phyloP scores from a whole-genome alignment of 2,888 invertebrate genomes.

The Sphaerophoria rueppellii region DNA sequence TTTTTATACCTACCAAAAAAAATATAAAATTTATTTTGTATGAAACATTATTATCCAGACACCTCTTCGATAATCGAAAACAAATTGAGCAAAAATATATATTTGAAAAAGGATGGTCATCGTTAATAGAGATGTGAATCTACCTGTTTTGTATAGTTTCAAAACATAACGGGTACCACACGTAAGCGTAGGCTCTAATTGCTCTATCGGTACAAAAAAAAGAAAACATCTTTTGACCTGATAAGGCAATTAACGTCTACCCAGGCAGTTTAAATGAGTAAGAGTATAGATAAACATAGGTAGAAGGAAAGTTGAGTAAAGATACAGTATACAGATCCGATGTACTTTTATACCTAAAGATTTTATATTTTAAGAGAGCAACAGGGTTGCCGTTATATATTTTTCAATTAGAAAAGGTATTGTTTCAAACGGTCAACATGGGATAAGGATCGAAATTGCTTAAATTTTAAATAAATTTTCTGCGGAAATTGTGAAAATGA shows the following conservation, averaged over 20 bases:
- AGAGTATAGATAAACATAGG: background rate
- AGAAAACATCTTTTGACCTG: slow-evolving; percentile 22
- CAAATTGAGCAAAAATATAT: background rate
- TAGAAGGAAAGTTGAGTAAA: slow-evolving; percentile 14
- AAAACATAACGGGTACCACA: slow-evolving; percentile 19
- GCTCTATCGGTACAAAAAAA: background rate
- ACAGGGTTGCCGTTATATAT: too few relatives aligned
- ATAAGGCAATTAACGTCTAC: slow-evolving; percentile 58
- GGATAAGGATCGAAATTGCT: too few relatives aligned
- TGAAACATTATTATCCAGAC: too few relatives aligned
- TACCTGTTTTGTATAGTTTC: background rate
- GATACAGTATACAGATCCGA: background rate
- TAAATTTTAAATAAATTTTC: too few relatives aligned
- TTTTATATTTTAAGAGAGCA: too few relatives aligned
- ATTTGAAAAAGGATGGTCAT: background rate
- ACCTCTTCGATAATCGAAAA: background rate
- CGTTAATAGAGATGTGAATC: background rate
- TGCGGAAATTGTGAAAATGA: too few relatives aligned
- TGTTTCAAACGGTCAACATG: too few relatives aligned
- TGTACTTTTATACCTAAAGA: too few relatives aligned
- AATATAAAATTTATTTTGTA: too few relatives aligned
- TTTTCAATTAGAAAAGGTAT: too few relatives aligned
- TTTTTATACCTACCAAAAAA: too few relatives aligned
- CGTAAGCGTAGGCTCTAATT: slow-evolving; percentile 41
- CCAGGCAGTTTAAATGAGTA: slow-evolving; percentile 18